Base-by-base conservation (phyloP, 2,113 vertebrate species). In the Macroglossus sobrinus region DNA sequence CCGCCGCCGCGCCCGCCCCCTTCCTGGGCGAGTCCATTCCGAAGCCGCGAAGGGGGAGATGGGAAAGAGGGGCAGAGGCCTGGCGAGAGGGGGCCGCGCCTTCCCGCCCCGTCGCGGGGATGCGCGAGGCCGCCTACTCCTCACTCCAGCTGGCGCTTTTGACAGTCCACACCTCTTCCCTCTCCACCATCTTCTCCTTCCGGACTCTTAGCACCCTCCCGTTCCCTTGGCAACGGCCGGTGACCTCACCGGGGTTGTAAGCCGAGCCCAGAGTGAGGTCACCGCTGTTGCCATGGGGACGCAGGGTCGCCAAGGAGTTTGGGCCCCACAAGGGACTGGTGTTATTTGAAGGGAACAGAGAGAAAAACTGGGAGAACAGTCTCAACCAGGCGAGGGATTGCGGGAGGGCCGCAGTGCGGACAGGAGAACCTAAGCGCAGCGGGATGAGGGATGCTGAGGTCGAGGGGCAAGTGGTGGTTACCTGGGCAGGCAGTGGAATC, bases 201-300 rank as follows among this genome's bases (percentile, higher is more conserved):
- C 72, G 0, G 79, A 63, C 53, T 93, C 75, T 55, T 66, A 47
- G 94, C 88, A 14, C 95, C 72, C 88, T 95, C 78, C 91, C 74
- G 97, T 97, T 97, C 74, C 97, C 95, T 78, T 93, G 96, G 91
- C 94, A 97, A 97, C 97, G 59, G 85, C 88, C 93, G 57, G 89
- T 97, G 95, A 96, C 96, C 96, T 98, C 97, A 97, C 79, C 78
- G 13, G 79, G 93, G 55, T 88, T 40, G 96, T 86, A 93, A 97
- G 63, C 91, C 9, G 63, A 95, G 90, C 96, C 95, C 92, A 47
- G 97, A 97, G 94, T 97, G 97, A 98, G 96, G 97, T 91, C 97
- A 96, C 82, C 91, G n/a, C 91, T 96, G 97, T 98, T 98, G 85
- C 94, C 71, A 97, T 94, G 96, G 97, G 84, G 86, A 97, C 82